Conservation (phyloP, 2,113 vertebrate genomes). For the Dissostichus mawsoni region DNA sequence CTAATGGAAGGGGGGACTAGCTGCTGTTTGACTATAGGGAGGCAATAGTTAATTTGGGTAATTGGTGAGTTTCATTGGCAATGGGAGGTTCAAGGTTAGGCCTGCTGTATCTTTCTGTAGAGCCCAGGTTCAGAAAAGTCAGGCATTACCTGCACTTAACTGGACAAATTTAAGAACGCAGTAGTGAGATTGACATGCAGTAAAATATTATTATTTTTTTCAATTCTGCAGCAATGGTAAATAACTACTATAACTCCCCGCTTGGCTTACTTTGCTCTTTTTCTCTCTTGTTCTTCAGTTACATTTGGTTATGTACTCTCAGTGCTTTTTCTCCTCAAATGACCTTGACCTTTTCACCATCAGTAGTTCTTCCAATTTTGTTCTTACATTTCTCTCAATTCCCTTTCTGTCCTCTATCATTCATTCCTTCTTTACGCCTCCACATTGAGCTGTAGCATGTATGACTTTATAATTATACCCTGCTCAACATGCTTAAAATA, state of each 20-base stretch:
- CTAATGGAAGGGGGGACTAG: slow-evolving; percentile 72
- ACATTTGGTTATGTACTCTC: not conserved
- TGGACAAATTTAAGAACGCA: slow-evolving; percentile 46
- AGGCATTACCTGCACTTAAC: slow-evolving; percentile 51
- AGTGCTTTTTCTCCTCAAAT: slow-evolving; percentile 23
- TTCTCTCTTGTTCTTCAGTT: slow-evolving; percentile 9
- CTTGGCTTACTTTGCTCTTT: slow-evolving; percentile 8
- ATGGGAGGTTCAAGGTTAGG: slow-evolving; percentile 66
- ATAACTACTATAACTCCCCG: not conserved
- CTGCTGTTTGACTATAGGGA: slow-evolving; percentile 68
- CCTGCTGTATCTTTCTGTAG: slow-evolving; percentile 40
- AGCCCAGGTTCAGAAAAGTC: slow-evolving; percentile 45
- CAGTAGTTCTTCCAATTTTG: not conserved
- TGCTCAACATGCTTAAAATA: slow-evolving; percentile 63
- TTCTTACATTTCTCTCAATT: slow-evolving; percentile 20
- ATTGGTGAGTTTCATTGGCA: slow-evolving; percentile 71
- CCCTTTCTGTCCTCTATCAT: slow-evolving; percentile 29
- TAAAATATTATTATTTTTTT: slow-evolving; percentile 38
- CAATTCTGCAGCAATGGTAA: slow-evolving; percentile 30
- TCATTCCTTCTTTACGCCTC: slow-evolving; percentile 31
- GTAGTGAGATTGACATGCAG: slow-evolving; percentile 12
- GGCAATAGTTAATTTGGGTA: slow-evolving; percentile 75
- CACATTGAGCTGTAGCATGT: slow-evolving; percentile 34
- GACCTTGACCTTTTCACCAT: slow-evolving; percentile 45
- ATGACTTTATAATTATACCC: slow-evolving; percentile 75